A percentile compares a stretch with the other conserved stretches of the same genome.
These are phyloP conservation scores for Chloropsis cyanopogon DNA, from an alignment of 2,113 vertebrate genomes.

Conservation along the genomic window DNA sequence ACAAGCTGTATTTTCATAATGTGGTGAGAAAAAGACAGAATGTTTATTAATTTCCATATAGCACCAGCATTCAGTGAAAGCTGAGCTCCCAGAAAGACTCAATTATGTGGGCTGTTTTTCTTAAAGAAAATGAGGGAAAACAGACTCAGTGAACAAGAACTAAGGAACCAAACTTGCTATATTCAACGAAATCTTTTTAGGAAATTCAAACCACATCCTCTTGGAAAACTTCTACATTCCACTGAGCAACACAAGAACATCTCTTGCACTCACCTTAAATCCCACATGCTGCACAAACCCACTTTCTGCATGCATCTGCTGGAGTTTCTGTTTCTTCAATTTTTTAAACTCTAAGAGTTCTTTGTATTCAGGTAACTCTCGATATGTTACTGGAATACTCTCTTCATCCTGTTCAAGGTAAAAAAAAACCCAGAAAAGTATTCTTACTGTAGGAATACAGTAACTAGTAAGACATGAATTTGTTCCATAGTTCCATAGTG, in stretches of 20 bases:
- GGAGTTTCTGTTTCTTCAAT: constrained; percentile 90
- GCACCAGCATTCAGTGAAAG: neutral
- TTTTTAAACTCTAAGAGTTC: constrained; percentile 93
- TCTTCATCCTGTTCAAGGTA: constrained; percentile 86
- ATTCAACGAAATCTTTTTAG: neutral
- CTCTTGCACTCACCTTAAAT: constrained; percentile 84
- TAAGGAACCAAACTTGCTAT: neutral
- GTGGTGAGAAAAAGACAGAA: neutral
- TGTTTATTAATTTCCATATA: neutral
- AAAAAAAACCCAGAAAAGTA: neutral
- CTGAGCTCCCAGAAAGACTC: neutral
- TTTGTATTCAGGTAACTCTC: constrained; percentile 92
- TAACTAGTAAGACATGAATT: neutral
- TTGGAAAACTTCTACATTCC: neutral
- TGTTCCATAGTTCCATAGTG: neutral
- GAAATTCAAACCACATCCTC: neutral
- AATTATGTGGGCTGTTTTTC: neutral
- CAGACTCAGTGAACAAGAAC: neutral
- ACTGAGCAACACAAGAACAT: neutral
- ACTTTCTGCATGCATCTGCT: constrained; percentile 88
- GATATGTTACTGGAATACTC: constrained; percentile 82
- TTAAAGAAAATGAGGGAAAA: neutral
- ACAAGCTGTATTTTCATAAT: neutral
- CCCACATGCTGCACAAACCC: constrained; percentile 84
- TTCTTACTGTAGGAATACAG: neutral